Evolutionary conservation across 2,888 invertebrate species (phyloP).

Genomic region (Macropis europaea): DNA sequence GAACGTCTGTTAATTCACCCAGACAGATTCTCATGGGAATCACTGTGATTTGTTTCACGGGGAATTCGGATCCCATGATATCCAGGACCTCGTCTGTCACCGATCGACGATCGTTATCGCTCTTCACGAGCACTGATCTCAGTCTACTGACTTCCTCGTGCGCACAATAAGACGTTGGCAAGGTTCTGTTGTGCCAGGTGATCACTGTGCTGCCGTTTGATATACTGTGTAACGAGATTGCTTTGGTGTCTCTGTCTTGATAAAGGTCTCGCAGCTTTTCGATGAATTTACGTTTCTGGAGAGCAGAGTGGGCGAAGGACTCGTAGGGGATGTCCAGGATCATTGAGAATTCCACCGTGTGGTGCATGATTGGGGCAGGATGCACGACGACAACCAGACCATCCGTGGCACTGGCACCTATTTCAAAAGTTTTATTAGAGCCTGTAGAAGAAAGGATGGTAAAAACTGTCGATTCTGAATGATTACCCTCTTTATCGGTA

Average conservation of each 20-base stretch:
- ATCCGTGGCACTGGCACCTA: constrained; percentile 86
- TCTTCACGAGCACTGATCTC: constrained; percentile 86
- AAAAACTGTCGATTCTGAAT: background rate
- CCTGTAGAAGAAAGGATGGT: background rate
- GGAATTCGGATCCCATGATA: constrained; percentile 87
- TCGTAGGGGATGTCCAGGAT: constrained; percentile 87
- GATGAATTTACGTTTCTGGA: constrained; percentile 89
- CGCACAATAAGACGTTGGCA: constrained; percentile 88
- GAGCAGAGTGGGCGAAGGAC: constrained; percentile 86
- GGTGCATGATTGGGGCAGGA: constrained; percentile 84
- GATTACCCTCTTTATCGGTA: constrained; percentile 70
- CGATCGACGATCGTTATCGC: constrained; percentile 81
- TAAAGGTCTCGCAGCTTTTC: constrained; percentile 90
- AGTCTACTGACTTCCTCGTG: constrained; percentile 88
- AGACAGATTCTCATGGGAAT: constrained; percentile 82
- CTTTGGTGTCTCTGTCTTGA: constrained; percentile 86
- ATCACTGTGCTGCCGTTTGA: constrained; percentile 86
- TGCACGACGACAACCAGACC: constrained; percentile 89
- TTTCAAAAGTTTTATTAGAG: no score
- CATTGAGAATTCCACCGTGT: constrained; percentile 91
- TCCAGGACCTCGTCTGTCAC: constrained; percentile 83
- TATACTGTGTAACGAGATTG: constrained; percentile 88
- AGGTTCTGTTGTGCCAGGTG: constrained; percentile 90
- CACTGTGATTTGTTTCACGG: constrained; percentile 82
- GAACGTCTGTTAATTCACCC: constrained; percentile 79